A percentile compares a stretch with the other conserved stretches of the same genome.
These are phyloP conservation scores for Tauraco erythrolophus DNA, from an alignment of 2,113 vertebrate genomes.

Conservation along the genomic window DNA sequence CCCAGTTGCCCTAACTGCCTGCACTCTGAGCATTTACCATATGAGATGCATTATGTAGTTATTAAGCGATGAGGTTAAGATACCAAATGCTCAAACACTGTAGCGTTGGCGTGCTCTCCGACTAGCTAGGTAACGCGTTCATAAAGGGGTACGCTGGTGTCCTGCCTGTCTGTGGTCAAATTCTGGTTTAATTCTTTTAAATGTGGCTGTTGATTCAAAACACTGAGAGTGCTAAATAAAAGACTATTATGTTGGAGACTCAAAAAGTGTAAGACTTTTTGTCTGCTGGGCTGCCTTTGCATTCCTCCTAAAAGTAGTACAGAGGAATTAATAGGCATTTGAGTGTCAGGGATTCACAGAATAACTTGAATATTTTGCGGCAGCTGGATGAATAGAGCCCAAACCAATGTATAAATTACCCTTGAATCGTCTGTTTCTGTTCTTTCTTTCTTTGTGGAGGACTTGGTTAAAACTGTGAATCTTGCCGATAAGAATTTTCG, in stretches of 20 bases:
- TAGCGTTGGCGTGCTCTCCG: accelerated
- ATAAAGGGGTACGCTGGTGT: not conserved
- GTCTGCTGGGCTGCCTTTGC: not conserved
- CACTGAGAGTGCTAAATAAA: not conserved
- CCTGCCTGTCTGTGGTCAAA: not conserved
- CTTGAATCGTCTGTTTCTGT: not conserved
- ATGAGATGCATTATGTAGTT: not conserved
- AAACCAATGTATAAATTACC: not conserved
- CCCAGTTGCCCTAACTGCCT: not conserved
- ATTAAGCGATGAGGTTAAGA: not conserved
- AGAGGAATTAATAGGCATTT: not conserved
- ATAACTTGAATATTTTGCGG: not conserved
- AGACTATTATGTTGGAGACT: not conserved
- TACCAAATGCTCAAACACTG: not conserved
- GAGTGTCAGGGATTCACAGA: not conserved
- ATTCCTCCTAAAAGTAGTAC: not conserved
- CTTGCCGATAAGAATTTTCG: not conserved
- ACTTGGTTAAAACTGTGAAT: not conserved
- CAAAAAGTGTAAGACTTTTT: not conserved
- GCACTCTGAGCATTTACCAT: not conserved
- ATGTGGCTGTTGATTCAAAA: not conserved
- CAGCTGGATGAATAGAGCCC: not conserved
- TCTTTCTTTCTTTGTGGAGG: not conserved
- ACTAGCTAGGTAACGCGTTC: not conserved
- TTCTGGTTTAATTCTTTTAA: not conserved